A percentile compares a stretch with the other conserved stretches of the same genome.
Conservation (phyloP, 2,888 invertebrate genomes). For the Ashinkailepas kermadecensis region DNA sequence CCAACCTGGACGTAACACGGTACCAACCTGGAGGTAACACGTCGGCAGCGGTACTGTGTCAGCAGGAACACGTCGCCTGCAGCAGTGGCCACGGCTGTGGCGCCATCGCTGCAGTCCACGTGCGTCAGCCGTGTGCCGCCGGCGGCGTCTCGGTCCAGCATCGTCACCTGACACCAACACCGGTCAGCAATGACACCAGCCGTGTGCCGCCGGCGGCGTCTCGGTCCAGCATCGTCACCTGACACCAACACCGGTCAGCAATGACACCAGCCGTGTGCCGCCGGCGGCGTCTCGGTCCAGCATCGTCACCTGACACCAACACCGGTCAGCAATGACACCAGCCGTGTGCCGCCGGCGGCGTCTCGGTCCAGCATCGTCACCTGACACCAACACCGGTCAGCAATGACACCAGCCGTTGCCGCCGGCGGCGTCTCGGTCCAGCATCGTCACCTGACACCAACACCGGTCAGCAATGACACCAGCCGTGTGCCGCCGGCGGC, state of each 20-base stretch:
- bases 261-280: constrained; percentile 37
- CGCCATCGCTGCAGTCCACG: constrained; percentile 59
- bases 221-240: constrained; percentile 43
- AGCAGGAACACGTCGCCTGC: constrained; percentile 62
- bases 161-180: constrained; percentile 31
- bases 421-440: constrained; percentile 44
- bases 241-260: neutral
- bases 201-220: constrained; percentile 38
- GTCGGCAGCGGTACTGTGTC: constrained; percentile 61
- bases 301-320: constrained; percentile 35
- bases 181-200: constrained; percentile 36
- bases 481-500: no score
- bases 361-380: constrained; percentile 45
- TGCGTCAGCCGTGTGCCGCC: constrained; percentile 42
- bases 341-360: constrained; percentile 33
- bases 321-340: constrained; percentile 35
- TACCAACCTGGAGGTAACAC: constrained; percentile 53
- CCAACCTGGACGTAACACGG: no score
- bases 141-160: constrained; percentile 45
- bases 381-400: neutral
- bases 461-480: neutral
- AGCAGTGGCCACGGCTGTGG: constrained; percentile 56
- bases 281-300: constrained; percentile 45
- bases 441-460: constrained; percentile 36
- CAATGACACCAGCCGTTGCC: constrained; percentile 37